Evolutionary conservation across 2,888 invertebrate species (phyloP), one percentile per base, ranked within the genome.

Genomic region (Therioaphis trifolii): DNA sequence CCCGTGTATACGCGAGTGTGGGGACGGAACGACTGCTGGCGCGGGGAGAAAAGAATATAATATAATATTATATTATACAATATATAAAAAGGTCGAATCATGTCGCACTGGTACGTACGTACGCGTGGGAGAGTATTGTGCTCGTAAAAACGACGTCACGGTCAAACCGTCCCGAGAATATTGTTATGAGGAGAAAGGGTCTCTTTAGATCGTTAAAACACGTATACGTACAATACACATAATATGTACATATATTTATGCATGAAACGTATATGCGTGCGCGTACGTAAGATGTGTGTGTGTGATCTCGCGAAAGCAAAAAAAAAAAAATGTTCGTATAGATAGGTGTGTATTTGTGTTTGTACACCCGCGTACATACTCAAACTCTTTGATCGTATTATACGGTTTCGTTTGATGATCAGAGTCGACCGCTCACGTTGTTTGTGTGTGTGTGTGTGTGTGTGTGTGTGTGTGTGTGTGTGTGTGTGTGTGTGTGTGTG

Each of bases 61-160:
- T 35, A 35, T 35, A 35, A 35, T 35, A 35, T 5, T 5, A 35
- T 35, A 35, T 35, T 35, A 35, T 55, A 68, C 18, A 68, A 40
- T 35, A 68, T 29, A 58, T 43, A 43, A 80, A 80, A 80, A 69
- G 80, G 46, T 72, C 80, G 71, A 82, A 82, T 66, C 82, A 74
- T 71, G 79, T 79, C 58, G 68, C 78, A 24, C 27, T 15, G 0
- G 21, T 15, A 29, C 18, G 29, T 2, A 24, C 11, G 21, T 11
- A 43, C 43, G 58, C 61, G 82, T 74, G 69, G 66, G 78, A 79
- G 68, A 72, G 72, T 74, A 63, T 82, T 80, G 80, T 61, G 58
- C 71, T 74, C 74, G 74, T 82, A 63, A 74, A 63, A 82, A 82
- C 63, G 63, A 52, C 63, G 71, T 82, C 82, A 74, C 74, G 82